Base-by-base conservation (phyloP, 2,113 vertebrate genomes). In the Bettongia penicillata region DNA sequence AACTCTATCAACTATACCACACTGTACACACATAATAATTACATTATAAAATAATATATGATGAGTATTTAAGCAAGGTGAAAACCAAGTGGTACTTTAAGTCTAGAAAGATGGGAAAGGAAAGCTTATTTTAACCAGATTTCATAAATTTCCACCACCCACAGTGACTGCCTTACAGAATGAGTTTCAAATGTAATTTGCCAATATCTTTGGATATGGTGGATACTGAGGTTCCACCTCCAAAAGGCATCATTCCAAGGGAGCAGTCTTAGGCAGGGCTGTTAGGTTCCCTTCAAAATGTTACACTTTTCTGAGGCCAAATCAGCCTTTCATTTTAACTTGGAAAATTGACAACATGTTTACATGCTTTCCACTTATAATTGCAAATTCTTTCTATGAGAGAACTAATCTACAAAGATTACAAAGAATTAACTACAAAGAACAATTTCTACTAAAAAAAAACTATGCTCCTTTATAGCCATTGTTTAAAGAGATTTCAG, bases 321-420 rank as follows among this genome's bases (percentile, higher is more conserved):
- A 96, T 91, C 0, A 95, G 91, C 96, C 90, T 94, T 94, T n/a
- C 53, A 26, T 94, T 90, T 97, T 94, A 95, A 97, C 96, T 97
- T 97, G 91, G 68, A 95, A 96, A 98, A 90, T 57, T 94, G n/a
- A 93, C 28, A 95, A 37, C 49, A 97, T 49, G 53, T 96, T 94
- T 96, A 94, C 57, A 95, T 31, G 3, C 96, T 95, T 95, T 22
- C 51, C 84, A 97, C 93, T 95, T 95, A 91, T 8, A 96, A 90
- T 55, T 97, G 31, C 51, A 97, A 98, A 95, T 96, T 91, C 90
- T 90, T 93, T 95, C 31, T 25, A 37, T 68, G 53, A 52, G 48
- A 23, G 53, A 52, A 53, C n/a, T 11, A 43, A 77, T 26, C 22
- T 90, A 0, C 37, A 48, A n/a, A n/a, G n/a, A n/a, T n/a, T n/a